Conservation (phyloP, 2,888 invertebrate species). For the Biston betularia region DNA sequence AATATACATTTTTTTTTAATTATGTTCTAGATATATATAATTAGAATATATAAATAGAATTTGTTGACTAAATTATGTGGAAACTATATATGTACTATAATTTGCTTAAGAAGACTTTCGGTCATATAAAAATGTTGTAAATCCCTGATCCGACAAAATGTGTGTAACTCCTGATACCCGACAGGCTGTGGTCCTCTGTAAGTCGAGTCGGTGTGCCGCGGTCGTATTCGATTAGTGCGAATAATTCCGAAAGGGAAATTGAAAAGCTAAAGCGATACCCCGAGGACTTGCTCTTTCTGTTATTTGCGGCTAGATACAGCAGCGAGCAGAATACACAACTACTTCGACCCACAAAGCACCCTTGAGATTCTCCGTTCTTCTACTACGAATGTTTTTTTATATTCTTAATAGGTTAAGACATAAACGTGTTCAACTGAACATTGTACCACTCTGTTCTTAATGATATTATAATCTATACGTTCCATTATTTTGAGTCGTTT, state of each 20-base stretch:
- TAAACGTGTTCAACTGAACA: no score
- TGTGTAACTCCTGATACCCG: constrained; percentile 1
- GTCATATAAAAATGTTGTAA: no score
- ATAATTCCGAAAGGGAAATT: constrained; percentile 86
- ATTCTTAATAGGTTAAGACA: no score
- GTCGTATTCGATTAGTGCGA: constrained; percentile 85
- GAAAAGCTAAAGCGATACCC: constrained; percentile 85
- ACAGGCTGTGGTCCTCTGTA: constrained; percentile 15
- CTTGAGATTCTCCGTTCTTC: constrained; percentile 35
- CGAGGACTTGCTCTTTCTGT: constrained; percentile 85
- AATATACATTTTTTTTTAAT: no score
- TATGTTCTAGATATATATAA: no score
- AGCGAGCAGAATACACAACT: constrained; percentile 76
- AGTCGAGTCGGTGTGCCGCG: constrained; percentile 37
- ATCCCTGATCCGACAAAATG: not conserved
- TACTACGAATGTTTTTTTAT: not conserved
- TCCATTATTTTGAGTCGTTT: no score
- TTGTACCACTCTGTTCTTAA: no score
- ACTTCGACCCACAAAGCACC: constrained; percentile 50
- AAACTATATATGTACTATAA: no score
- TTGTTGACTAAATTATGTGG: no score
- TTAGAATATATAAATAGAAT: no score
- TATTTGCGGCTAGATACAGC: constrained; percentile 78
- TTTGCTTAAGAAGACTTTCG: no score
- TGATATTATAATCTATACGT: no score